Conservation (phyloP, 2,888 invertebrate genomes). For the Acleris holmiana region DNA sequence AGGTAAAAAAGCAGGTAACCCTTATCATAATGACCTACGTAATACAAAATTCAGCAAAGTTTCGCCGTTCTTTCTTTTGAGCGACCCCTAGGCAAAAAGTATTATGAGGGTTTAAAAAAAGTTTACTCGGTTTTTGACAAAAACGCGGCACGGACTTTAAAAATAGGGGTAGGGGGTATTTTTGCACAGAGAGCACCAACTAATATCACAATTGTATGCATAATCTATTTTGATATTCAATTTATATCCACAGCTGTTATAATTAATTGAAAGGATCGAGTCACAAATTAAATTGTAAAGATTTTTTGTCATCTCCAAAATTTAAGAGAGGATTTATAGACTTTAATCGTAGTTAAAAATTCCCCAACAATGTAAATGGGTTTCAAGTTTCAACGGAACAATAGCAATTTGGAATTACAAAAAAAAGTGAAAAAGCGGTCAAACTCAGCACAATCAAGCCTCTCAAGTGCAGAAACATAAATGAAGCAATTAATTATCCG, state of each 20-base stretch:
- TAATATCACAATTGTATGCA: too few relatives aligned
- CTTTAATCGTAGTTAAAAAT: conserved; percentile 34
- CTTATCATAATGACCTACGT: conserved; percentile 38
- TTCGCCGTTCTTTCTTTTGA: conserved; percentile 35
- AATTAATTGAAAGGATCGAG: conserved; percentile 17
- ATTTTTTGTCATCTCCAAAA: conserved; percentile 30
- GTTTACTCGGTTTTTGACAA: conserved; percentile 29
- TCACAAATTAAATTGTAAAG: conserved; percentile 27
- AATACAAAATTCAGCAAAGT: conserved; percentile 38
- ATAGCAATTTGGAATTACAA: conserved; percentile 74
- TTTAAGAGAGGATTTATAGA: conserved; percentile 27
- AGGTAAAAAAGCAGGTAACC: conserved; percentile 37
- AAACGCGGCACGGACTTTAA: conserved; percentile 28
- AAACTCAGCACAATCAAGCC: conserved; percentile 77
- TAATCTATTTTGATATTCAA: too few relatives aligned
- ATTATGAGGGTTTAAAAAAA: conserved; percentile 36
- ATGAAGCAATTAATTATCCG: conserved; percentile 84
- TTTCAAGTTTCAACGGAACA: conserved; percentile 62
- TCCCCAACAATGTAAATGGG: conserved; percentile 33
- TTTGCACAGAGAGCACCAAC: background rate
- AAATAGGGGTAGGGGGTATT: conserved; percentile 8
- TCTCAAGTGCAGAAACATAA: conserved; percentile 83
- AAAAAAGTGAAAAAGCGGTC: conserved; percentile 58
- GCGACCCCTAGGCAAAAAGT: conserved; percentile 37
- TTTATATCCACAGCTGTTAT: background rate